Percentiles rank a stretch among this genome's conserved stretches.
Conservation (phyloP, 2,113 vertebrate species). For the Perccottus glenii region DNA sequence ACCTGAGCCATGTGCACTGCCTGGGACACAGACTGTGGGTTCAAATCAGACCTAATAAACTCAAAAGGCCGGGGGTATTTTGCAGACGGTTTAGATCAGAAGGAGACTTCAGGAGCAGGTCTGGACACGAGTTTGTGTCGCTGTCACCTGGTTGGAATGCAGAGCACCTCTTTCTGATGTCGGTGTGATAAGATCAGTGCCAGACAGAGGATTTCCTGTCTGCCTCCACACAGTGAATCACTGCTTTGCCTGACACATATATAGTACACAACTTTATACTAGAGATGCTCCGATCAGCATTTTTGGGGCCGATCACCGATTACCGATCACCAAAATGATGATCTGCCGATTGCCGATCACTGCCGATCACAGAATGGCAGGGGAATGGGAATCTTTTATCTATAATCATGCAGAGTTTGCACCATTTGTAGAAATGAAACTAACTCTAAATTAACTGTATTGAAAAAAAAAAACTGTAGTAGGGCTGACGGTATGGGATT, state of each 20-base stretch:
- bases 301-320: too few species aligned
- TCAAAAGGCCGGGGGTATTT: slow-evolving; percentile 29
- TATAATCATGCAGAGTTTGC: too few species aligned
- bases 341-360: too few species aligned
- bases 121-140: slow-evolving; percentile 62
- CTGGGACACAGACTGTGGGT: slow-evolving; percentile 11
- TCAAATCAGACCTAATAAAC: slow-evolving; percentile 7
- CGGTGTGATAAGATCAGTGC: slow-evolving; percentile 65
- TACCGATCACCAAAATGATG: too few species aligned
- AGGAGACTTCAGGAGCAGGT: slow-evolving; percentile 52
- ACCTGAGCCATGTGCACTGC: slow-evolving; percentile 48
- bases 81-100: slow-evolving; percentile 18
- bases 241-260: slow-evolving; percentile 1
- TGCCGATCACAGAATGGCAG: too few species aligned
- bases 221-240: slow-evolving; percentile 17
- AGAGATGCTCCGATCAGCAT: too few species aligned
- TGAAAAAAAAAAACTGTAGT: too few species aligned
- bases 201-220: slow-evolving; percentile 72
- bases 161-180: slow-evolving; percentile 51
- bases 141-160: slow-evolving; percentile 76
- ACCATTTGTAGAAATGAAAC: too few species aligned
- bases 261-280: background rate
- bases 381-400: too few species aligned
- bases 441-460: too few species aligned
- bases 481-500: too few species aligned